Base-by-base conservation (phyloP, 2,797 vertebrate species). In the Sus cebifrons region DNA sequence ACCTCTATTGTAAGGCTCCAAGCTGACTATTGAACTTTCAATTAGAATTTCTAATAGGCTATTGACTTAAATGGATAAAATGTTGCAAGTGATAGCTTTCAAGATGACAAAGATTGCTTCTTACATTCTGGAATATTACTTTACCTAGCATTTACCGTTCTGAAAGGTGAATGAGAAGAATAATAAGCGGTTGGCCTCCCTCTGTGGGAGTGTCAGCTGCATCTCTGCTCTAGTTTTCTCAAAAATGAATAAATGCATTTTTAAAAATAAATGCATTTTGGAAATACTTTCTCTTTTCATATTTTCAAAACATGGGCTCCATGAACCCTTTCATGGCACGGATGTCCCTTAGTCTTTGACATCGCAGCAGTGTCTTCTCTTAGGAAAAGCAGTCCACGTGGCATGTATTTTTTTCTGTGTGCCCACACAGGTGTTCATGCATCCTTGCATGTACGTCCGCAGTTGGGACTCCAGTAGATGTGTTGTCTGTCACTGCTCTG, bases 31-130 rank as follows among this genome's bases (percentile, higher is more conserved):
- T 99, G 99, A 99, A 99, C 99, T 99, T 99, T 99, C 99, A 99
- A 99, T 99, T 99, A 99, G 99, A 99, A 99, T 99, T 99, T 99
- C 99, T 99, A 99, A 99, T 99, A 99, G 99, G 97, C 99, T 99
- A 99, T 99, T 99, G 99, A 99, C 99, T 99, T 98, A 99, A 99
- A 99, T 99, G 99, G 99, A 99, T 99, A 99, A 99, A 99, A 99
- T 99, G 99, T 99, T 99, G 99, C 99, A 98, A 98, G 98, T 98
- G 98, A 98, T 99, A 98, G 98, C 99, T 99, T 98, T 99, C 98
- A 98, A 98, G 99, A 99, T 99, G 99, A 98, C 98, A 98, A 98
- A 99, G 98, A 99, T 99, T 98, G 98, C 98, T 98, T 98, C 96
- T 98, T 98, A 98, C 97, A 21, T 98, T 98, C 98, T 98, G 97